Percentiles rank a stretch among this genome's conserved stretches.
These are phyloP conservation scores for Octonoba sinensis DNA, from an alignment of 2,888 invertebrate genomes.

Conservation along the genomic window DNA sequence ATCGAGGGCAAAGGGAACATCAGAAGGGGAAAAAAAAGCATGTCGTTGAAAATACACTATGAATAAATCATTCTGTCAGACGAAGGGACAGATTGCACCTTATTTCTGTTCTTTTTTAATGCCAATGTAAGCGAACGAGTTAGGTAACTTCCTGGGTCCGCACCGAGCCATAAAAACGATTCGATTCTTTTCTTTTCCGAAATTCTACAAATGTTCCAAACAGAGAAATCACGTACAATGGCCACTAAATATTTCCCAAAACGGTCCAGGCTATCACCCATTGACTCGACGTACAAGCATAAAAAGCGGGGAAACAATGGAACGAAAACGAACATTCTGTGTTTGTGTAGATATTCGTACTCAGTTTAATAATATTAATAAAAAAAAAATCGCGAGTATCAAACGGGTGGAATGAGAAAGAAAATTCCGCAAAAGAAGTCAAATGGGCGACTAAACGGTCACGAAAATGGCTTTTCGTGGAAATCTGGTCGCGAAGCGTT, in stretches of 20 bases:
- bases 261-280: slow-evolving; percentile 34
- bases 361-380: slow-evolving; percentile 34
- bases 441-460: slow-evolving; percentile 38
- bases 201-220: slow-evolving; percentile 13
- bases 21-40: too few species aligned
- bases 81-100: too few species aligned
- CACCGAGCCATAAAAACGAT: slow-evolving; percentile 25
- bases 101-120: too few species aligned
- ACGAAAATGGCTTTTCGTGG: slow-evolving; percentile 47
- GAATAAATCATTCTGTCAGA: too few species aligned
- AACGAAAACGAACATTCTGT: slow-evolving; percentile 14
- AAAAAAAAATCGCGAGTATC: slow-evolving; percentile 36
- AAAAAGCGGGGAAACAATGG: slow-evolving; percentile 46
- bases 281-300: slow-evolving; percentile 41
- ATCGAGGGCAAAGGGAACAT: too few species aligned
- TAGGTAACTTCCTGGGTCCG: slow-evolving; percentile 46
- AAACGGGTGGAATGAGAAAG: slow-evolving; percentile 36
- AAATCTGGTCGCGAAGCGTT: slow-evolving; percentile 45
- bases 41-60: too few species aligned
- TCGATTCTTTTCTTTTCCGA: slow-evolving; percentile 25
- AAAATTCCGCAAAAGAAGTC: slow-evolving; percentile 42
- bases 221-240: slow-evolving; percentile 42
- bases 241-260: slow-evolving; percentile 53
- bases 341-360: slow-evolving; percentile 18
- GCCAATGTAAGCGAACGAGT: too few species aligned